Evolutionary conservation across 1,140 invertebrate species (phyloP).

Genomic region (Chymomyza costata): DNA sequence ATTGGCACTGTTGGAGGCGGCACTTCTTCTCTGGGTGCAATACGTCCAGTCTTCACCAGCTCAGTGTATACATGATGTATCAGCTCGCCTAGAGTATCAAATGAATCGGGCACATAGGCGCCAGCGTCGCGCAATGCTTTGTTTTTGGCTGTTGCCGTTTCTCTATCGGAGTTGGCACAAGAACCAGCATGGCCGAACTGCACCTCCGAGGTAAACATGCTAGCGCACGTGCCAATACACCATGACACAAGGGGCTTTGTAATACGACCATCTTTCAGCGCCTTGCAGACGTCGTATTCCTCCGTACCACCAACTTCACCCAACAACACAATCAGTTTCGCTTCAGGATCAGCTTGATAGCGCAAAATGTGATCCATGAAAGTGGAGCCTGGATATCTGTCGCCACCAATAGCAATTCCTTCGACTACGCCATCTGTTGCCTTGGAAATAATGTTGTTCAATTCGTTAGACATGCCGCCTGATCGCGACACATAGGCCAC

Average conservation of each 20-base stretch:
- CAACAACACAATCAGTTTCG: constrained; percentile 96
- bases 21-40: constrained; percentile 92
- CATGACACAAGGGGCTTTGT: constrained; percentile 98
- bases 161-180: constrained; percentile 95
- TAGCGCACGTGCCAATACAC: constrained; percentile 96
- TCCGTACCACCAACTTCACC: constrained; percentile 99
- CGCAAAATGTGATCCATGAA: constrained; percentile 98
- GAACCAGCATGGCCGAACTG: constrained; percentile 99
- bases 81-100: constrained; percentile 89
- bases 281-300: constrained; percentile 97
- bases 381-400: constrained; percentile 98
- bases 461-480: constrained; percentile 99
- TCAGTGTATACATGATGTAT: constrained; percentile 85
- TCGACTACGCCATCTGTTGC: constrained; percentile 98
- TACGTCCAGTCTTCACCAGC: constrained; percentile 87
- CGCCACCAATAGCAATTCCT: constrained; percentile 99
- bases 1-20: constrained; percentile 99
- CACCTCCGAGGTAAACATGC: constrained; percentile 98
- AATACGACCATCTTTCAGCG: constrained; percentile 87
- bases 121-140: constrained; percentile 87
- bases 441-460: constrained; percentile 99
- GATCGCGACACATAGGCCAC: constrained; percentile 99
- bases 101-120: constrained; percentile 93
- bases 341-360: constrained; percentile 83
- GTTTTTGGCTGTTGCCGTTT: constrained; percentile 97